Conservation (phyloP, 2,888 invertebrate genomes). For the Melolontha melolontha region DNA sequence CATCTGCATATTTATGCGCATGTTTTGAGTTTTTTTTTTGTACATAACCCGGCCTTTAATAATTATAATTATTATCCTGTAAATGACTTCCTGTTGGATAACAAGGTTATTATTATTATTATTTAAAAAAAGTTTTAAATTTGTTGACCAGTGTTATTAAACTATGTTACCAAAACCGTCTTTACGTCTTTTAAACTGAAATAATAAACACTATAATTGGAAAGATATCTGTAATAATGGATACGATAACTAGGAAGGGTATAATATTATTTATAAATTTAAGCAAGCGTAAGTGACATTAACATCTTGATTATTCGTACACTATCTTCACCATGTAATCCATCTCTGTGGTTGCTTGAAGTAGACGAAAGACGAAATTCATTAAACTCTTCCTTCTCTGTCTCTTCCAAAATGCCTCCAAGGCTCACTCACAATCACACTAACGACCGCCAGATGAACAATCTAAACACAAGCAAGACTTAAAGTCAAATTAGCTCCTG, state of each 20-base stretch:
- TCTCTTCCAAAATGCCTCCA: conserved; percentile 22
- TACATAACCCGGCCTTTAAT: too few species aligned
- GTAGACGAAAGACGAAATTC: conserved; percentile 25
- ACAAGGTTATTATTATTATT: too few species aligned
- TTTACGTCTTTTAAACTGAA: too few species aligned
- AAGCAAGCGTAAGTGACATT: conserved; percentile 27
- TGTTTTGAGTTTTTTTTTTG: too few species aligned
- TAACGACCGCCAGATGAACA: conserved; percentile 38
- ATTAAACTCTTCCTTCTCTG: conserved; percentile 30
- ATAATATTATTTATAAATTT: conserved; percentile 23
- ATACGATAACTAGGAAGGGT: too few species aligned
- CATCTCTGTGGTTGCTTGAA: conserved; percentile 14
- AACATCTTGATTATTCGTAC: conserved; percentile 15
- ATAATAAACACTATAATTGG: too few species aligned
- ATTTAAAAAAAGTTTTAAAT: too few species aligned
- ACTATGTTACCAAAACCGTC: too few species aligned
- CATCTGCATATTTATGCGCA: too few species aligned
- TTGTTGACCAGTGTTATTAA: too few species aligned
- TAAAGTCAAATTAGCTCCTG: conserved; percentile 38
- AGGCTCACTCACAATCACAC: conserved; percentile 33
- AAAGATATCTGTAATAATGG: background rate
- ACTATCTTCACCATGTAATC: conserved; percentile 11
- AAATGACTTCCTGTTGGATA: too few species aligned
- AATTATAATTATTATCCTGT: too few species aligned
- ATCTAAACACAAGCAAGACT: conserved; percentile 36